Conservation (phyloP, 2,888 invertebrate species). For the Sinotaia quadrata region DNA sequence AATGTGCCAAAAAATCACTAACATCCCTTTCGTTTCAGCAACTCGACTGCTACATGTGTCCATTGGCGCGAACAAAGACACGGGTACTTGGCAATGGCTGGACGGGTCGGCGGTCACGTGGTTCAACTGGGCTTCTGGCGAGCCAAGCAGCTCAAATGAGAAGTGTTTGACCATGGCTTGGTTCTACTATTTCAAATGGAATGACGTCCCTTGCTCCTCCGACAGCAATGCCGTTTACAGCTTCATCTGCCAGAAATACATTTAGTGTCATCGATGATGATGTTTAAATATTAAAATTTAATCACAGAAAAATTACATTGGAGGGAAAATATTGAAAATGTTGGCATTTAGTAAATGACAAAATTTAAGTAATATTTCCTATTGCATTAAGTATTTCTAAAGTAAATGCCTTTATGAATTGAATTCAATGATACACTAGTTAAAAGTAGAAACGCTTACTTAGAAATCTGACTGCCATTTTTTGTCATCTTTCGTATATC, state of each 20-base stretch:
- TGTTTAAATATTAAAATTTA: not conserved
- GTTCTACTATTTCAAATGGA: constrained; percentile 36
- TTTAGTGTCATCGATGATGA: not conserved
- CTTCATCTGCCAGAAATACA: constrained; percentile 34
- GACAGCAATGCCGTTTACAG: constrained; percentile 19
- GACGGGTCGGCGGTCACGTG: constrained; percentile 30
- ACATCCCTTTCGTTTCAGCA: no score
- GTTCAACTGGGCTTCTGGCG: constrained; percentile 34
- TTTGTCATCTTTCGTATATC: no score
- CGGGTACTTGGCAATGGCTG: constrained; percentile 20
- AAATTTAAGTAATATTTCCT: no score
- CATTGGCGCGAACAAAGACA: constrained; percentile 4
- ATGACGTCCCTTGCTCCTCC: constrained; percentile 33
- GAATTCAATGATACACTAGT: no score
- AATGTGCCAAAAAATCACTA: no score
- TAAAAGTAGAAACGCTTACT: no score
- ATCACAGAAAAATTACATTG: no score
- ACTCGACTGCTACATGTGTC: constrained; percentile 11
- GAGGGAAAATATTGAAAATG: no score
- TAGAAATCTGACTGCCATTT: no score
- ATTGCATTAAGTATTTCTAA: no score
- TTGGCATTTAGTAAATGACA: no score
- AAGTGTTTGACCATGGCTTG: constrained; percentile 32
- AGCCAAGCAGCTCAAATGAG: constrained; percentile 24
- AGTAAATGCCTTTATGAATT: no score